Percentiles rank a stretch among this genome's conserved stretches.
These are phyloP conservation scores for Grallaria varia DNA, from an alignment of 2,113 vertebrate genomes.

Conservation along the genomic window DNA sequence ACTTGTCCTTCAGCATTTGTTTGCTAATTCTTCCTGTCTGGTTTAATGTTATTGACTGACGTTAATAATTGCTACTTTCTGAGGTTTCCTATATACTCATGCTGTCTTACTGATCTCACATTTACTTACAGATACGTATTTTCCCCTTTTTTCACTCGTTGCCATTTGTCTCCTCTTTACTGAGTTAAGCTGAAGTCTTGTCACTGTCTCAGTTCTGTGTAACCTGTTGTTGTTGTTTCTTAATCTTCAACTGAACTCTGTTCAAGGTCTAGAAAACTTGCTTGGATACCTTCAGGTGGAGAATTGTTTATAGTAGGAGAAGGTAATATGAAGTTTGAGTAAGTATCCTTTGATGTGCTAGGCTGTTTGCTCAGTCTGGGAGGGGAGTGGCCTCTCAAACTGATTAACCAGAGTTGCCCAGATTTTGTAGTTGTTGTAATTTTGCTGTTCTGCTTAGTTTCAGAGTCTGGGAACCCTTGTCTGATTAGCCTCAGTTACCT, in stretches of 20 bases:
- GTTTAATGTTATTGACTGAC: background rate
- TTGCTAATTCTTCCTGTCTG: background rate
- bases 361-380: background rate
- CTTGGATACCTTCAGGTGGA: background rate
- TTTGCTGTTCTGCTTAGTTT: background rate
- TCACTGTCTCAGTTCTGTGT: background rate
- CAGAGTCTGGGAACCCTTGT: background rate
- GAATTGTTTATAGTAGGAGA: background rate
- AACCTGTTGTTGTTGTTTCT: background rate
- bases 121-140: background rate
- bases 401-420: fast-evolving
- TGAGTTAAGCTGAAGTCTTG: background rate
- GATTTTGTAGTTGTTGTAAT: background rate
- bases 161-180: background rate
- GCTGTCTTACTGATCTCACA: background rate
- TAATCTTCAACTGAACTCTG: background rate
- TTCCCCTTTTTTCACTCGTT: background rate
- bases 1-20: background rate
- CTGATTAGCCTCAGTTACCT: background rate
- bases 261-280: background rate
- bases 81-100: background rate
- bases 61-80: background rate
- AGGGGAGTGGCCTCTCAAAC: background rate
- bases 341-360: background rate
- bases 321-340: background rate